A percentile compares a stretch with the other conserved stretches of the same genome.
These are phyloP conservation scores for Spilosoma lubricipeda DNA, from an alignment of 2,888 invertebrate species.

Conservation along the genomic window DNA sequence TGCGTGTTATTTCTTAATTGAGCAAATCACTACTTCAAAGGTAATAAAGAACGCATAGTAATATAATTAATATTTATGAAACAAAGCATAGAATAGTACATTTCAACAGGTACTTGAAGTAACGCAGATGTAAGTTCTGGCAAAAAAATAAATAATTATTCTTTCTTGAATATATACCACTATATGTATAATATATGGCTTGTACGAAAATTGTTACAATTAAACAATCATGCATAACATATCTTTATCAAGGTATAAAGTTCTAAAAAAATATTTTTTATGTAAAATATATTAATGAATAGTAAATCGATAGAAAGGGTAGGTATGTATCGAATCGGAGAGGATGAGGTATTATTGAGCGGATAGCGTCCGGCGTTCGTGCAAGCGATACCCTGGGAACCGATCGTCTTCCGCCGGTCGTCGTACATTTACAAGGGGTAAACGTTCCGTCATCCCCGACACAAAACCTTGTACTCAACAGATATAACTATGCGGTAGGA, in stretches of 20 bases:
- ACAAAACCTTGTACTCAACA: slow-evolving; percentile 55
- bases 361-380: slow-evolving; percentile 78
- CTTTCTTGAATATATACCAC: not conserved
- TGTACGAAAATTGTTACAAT: too few relatives aligned
- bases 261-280: not conserved
- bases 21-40: too few relatives aligned
- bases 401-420: slow-evolving; percentile 72
- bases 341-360: slow-evolving; percentile 47
- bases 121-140: not conserved
- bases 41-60: too few relatives aligned
- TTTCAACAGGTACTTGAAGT: not conserved
- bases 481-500: slow-evolving; percentile 53
- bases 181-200: not conserved
- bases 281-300: slow-evolving; percentile 3
- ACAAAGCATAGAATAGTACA: not conserved
- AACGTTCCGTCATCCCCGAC: slow-evolving; percentile 59
- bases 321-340: slow-evolving; percentile 38
- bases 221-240: not conserved
- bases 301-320: slow-evolving; percentile 41
- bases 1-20: too few relatives aligned
- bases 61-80: too few relatives aligned
- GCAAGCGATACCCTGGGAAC: slow-evolving; percentile 85
- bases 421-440: slow-evolving; percentile 52
- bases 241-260: not conserved
- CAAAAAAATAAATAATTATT: not conserved